These are phyloP conservation scores for Cisticola juncidis DNA, from an alignment of 2,113 vertebrate genomes.

Conservation along the genomic window DNA sequence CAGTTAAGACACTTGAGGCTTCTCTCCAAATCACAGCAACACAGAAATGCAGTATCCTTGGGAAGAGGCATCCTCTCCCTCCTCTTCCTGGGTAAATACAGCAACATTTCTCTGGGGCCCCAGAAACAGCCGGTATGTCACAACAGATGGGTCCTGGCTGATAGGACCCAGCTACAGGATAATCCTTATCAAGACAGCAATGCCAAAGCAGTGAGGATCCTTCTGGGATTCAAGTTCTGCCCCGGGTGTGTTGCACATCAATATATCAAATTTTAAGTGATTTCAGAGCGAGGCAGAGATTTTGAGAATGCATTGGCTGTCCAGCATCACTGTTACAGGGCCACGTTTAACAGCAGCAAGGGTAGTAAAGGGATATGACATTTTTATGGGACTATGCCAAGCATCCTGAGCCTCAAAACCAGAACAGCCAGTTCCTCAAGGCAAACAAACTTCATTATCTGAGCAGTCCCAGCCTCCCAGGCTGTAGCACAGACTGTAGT, in stretches of 20 bases:
- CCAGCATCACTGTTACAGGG: neutral
- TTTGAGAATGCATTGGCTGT: neutral
- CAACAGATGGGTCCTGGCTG: neutral
- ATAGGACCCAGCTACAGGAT: neutral
- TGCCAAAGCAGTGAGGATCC: neutral
- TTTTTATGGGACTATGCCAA: neutral
- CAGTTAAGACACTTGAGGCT: neutral
- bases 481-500: neutral
- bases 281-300: neutral
- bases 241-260: neutral
- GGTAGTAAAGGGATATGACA: neutral
- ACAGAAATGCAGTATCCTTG: rapidly evolving
- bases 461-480: neutral
- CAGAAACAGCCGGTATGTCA: neutral
- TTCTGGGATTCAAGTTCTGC: neutral
- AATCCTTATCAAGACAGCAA: neutral
- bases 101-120: neutral
- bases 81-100: neutral
- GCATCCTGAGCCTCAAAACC: neutral
- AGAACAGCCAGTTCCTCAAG: neutral
- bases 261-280: neutral
- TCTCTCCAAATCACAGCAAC: neutral
- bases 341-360: neutral
- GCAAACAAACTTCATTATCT: neutral
- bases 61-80: neutral